A percentile compares a stretch with the other conserved stretches of the same genome.
Evolutionary conservation across 2,888 invertebrate species (phyloP).

Genomic region (Thumatha senex): DNA sequence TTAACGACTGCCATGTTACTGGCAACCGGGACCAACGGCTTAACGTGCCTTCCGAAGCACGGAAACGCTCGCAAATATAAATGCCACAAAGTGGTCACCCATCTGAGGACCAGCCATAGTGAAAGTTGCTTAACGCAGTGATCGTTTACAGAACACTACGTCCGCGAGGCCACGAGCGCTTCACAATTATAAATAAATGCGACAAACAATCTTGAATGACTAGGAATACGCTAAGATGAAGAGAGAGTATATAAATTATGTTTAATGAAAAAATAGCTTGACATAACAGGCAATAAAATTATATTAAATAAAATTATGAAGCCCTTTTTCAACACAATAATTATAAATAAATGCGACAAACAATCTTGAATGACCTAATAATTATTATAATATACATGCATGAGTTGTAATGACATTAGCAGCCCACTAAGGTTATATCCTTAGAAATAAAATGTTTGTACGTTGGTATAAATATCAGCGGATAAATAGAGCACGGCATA

Average conservation of each 20-base stretch:
- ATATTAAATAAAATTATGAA: slow-evolving; percentile 4
- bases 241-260: no score
- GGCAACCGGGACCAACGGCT: no score
- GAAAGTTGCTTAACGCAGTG: no score
- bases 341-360: slow-evolving; percentile 25
- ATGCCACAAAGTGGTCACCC: no score
- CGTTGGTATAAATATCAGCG: slow-evolving; percentile 47
- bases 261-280: slow-evolving; percentile 6
- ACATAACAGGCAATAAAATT: slow-evolving; percentile 5
- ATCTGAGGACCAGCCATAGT: no score
- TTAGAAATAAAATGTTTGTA: slow-evolving; percentile 33
- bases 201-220: slow-evolving; percentile 3
- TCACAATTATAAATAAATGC: slow-evolving; percentile 3
- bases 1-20: no score
- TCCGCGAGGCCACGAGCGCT: no score
- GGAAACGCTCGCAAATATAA: no score
- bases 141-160: no score
- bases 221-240: no score
- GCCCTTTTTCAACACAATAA: slow-evolving; percentile 11
- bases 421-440: slow-evolving; percentile 22
- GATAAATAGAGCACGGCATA: slow-evolving; percentile 27
- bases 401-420: slow-evolving; percentile 42
- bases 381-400: slow-evolving; percentile 24
- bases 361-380: no score
- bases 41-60: no score